Percentiles rank a stretch among this genome's conserved stretches.
Conservation (phyloP, 1,140 invertebrate genomes). For the Cotesia chilonis region DNA sequence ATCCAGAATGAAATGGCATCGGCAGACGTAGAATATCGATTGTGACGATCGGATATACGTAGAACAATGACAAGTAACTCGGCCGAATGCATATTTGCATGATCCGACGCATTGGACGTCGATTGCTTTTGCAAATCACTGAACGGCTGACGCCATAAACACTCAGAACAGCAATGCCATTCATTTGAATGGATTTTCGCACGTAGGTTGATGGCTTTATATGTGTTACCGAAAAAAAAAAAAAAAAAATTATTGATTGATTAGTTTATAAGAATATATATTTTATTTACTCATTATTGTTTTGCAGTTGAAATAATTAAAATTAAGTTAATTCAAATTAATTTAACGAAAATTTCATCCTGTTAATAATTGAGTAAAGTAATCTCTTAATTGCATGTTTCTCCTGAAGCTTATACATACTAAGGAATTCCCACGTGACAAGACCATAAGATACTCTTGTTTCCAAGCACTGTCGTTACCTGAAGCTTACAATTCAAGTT, state of each 20-base stretch:
- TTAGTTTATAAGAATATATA: too few species aligned
- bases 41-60: conserved; percentile 25
- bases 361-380: conserved; percentile 33
- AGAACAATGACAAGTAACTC: conserved; percentile 35
- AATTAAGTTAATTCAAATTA: conserved; percentile 3
- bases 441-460: conserved; percentile 30
- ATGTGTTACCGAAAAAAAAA: too few species aligned
- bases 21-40: conserved; percentile 32
- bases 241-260: too few species aligned
- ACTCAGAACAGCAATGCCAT: neutral
- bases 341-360: neutral
- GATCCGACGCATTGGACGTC: conserved; percentile 27
- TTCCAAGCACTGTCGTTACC: conserved; percentile 7
- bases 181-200: conserved; percentile 1
- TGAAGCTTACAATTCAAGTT: neutral
- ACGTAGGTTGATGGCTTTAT: neutral
- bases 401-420: conserved; percentile 8
- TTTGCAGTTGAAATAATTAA: neutral
- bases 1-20: conserved; percentile 35
- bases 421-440: conserved; percentile 20
- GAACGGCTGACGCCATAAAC: neutral
- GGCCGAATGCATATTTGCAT: conserved; percentile 32
- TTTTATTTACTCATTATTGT: neutral
- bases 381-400: conserved; percentile 32
- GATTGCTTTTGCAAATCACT: conserved; percentile 24